These are phyloP conservation scores for Dusona sp. DNA, from an alignment of 2,888 invertebrate species.

Conservation along the genomic window DNA sequence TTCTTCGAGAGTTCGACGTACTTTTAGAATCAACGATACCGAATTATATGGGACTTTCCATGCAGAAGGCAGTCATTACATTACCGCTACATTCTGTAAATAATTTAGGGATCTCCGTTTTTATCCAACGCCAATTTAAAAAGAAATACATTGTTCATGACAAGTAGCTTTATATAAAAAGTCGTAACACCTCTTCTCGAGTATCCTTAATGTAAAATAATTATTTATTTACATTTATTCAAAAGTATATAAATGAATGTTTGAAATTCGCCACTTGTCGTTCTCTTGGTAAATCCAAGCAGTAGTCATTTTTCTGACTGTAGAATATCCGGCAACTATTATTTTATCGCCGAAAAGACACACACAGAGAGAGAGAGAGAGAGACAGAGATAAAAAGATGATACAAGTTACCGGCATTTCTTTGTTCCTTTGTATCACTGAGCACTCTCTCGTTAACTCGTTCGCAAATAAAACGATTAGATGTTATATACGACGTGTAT, in stretches of 20 bases:
- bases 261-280: too few relatives aligned
- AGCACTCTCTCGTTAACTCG: slow-evolving; percentile 35
- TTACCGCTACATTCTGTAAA: too few relatives aligned
- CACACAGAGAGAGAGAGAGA: not conserved
- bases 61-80: too few relatives aligned
- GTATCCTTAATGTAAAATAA: too few relatives aligned
- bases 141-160: too few relatives aligned
- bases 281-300: not conserved
- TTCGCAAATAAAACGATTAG: slow-evolving; percentile 52
- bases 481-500: slow-evolving; percentile 17
- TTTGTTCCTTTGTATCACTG: slow-evolving; percentile 51
- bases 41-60: slow-evolving; percentile 11
- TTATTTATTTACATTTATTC: too few relatives aligned
- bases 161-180: too few relatives aligned
- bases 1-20: slow-evolving; percentile 57
- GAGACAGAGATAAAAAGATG: slow-evolving; percentile 8
- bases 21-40: slow-evolving; percentile 26
- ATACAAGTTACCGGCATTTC: slow-evolving; percentile 26
- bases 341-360: slow-evolving; percentile 10
- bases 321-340: not conserved
- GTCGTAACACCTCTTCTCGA: too few relatives aligned
- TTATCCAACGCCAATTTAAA: too few relatives aligned
- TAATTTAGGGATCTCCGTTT: too few relatives aligned
- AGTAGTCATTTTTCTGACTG: slow-evolving; percentile 15
- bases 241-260: too few relatives aligned